Base-by-base conservation (phyloP, 2,888 invertebrate genomes). In the Liposcelis brunnea region DNA sequence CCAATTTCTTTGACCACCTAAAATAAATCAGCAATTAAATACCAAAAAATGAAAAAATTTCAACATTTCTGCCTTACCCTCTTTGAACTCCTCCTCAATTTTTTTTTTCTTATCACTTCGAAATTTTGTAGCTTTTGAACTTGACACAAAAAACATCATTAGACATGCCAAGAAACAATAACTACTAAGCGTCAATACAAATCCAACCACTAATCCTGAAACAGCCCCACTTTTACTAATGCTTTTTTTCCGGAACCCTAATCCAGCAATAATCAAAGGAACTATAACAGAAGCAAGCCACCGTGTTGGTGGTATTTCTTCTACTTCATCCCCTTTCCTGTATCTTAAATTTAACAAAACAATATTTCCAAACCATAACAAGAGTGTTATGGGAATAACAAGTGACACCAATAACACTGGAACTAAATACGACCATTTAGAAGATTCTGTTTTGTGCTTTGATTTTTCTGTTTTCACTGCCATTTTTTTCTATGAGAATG, bases 1-100 rank as follows among this genome's bases (percentile, higher is more conserved):
- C 89, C 90, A 90, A 59, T 80, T 85, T 49, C 90, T 71, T 60
- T 84, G 82, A 0, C 87, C 86, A 55, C 85, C 84, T 77, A 31
- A 16, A 44, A 35, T 18, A 44, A 44, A 31, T 19, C 18, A 35
- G 12, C 15, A 12, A 44, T n/a, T 33, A 43, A 44, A n/a, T 16
- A 21, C 10, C 15, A 43, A n/a, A 44, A 31, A 43, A 15, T 5
- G 40, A 47, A 45, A 34, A 47, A 18, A 14, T 38, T 31, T 12
- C 10, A 2, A 33, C 4, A 5, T 2, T 46, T n/a, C 31, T 50
- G 12, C 7, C 33, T 45, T 59, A 80, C 81, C 85, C 70, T 83
- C 83, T 64, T 81, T 83, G 55, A 76, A 83, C 55, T 85, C 79
- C 40, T 68, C 70, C 59, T 89, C 87, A 45, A 85, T 59, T 56